Percentiles rank a stretch among this genome's conserved stretches.
Conservation (phyloP, 2,113 vertebrate species). For the Heterotilapia buettikoferi region DNA sequence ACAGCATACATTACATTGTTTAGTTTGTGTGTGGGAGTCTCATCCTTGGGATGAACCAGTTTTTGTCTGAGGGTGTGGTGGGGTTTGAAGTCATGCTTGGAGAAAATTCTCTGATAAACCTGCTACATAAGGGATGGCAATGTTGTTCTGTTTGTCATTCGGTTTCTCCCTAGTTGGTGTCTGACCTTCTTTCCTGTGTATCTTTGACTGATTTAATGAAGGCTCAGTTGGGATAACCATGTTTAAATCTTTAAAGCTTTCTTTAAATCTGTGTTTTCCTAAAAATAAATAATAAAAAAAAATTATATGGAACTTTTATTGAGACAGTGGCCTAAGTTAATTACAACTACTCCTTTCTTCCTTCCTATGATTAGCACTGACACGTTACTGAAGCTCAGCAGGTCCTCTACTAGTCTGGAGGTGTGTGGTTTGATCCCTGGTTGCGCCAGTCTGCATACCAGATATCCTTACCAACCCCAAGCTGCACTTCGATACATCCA, state of each 20-base stretch:
- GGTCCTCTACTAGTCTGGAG: rapidly evolving
- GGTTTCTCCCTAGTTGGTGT: background rate
- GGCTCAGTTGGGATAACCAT: background rate
- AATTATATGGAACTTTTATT: background rate
- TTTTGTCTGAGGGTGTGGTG: background rate
- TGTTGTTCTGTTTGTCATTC: background rate
- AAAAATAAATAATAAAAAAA: rapidly evolving
- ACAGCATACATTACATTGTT: background rate
- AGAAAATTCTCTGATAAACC: background rate
- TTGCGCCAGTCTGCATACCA: background rate
- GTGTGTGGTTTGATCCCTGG: background rate
- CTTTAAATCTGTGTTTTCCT: background rate
- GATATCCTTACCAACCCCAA: background rate
- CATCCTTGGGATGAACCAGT: background rate
- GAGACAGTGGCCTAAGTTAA: background rate
- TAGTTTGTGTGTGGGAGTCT: background rate
- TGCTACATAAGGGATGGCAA: background rate
- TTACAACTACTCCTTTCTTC: background rate
- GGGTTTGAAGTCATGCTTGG: background rate
- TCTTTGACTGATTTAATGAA: background rate
- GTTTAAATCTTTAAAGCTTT: background rate
- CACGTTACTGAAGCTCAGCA: background rate
- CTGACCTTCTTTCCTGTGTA: background rate
- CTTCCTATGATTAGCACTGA: background rate
- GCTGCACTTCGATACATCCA: background rate